Evolutionary conservation across 2,888 invertebrate species (phyloP).

Genomic region (Ommatoiulus sabulosus): DNA sequence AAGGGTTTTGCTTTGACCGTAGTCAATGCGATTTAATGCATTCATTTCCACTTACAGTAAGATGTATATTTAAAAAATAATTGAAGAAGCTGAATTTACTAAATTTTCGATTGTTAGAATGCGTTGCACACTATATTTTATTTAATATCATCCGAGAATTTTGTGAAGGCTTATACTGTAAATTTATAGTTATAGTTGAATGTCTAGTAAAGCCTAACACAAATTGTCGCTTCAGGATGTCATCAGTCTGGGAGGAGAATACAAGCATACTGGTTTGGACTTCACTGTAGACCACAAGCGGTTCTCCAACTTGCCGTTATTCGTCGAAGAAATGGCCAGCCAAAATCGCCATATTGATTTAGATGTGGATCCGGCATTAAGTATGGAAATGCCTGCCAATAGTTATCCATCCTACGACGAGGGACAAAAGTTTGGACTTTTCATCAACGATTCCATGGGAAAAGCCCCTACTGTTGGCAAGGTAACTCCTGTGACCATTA

Average conservation of each 20-base stretch:
- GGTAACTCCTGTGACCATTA: conserved; percentile 53
- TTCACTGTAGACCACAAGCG: conserved; percentile 65
- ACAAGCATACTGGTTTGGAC: conserved; percentile 66
- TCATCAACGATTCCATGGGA: conserved; percentile 60
- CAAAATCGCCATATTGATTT: conserved; percentile 52
- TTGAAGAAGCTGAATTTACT: too few species aligned
- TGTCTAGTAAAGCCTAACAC: background rate
- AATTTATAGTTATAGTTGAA: too few species aligned
- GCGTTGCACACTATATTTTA: too few species aligned
- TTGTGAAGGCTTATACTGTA: background rate
- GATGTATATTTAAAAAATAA: too few species aligned
- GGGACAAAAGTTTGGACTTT: conserved; percentile 58
- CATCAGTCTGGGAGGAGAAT: conserved; percentile 66
- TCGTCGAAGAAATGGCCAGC: conserved; percentile 62
- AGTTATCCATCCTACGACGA: conserved; percentile 58
- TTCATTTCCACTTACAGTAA: too few species aligned
- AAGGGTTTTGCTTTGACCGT: too few species aligned
- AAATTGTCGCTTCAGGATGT: conserved; percentile 61
- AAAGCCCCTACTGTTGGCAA: conserved; percentile 60
- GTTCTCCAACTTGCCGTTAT: conserved; percentile 62
- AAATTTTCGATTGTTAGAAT: too few species aligned
- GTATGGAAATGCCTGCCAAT: conserved; percentile 23
- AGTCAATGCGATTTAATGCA: too few species aligned
- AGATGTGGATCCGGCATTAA: conserved; percentile 56
- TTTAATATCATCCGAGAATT: background rate